Conservation (phyloP, 2,797 vertebrate species). For the Botia kubotai region DNA sequence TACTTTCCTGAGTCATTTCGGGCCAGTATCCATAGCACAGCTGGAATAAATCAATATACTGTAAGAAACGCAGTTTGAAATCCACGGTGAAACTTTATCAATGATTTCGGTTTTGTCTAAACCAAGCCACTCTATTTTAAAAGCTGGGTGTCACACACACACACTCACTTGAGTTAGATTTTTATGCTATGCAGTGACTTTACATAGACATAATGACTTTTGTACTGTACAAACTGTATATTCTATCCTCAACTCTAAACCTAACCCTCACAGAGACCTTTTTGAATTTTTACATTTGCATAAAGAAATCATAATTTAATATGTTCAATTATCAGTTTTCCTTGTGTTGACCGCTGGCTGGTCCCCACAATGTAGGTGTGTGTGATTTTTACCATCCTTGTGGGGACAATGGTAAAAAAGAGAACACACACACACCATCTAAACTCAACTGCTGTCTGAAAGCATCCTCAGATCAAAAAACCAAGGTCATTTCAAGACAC, state of each 20-base stretch:
- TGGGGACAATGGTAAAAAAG: too few species aligned
- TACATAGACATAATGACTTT: too few species aligned
- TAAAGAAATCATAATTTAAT: too few species aligned
- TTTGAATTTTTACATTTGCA: too few species aligned
- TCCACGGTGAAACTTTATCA: neutral
- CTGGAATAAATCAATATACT: conserved; percentile 1
- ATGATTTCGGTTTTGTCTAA: neutral
- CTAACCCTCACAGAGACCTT: too few species aligned
- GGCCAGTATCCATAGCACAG: conserved; percentile 2
- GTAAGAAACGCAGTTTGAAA: neutral
- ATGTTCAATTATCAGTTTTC: too few species aligned
- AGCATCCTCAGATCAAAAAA: neutral
- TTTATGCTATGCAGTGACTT: too few species aligned
- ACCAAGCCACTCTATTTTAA: neutral
- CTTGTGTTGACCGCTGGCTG: too few species aligned
- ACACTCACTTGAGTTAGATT: neutral
- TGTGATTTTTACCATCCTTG: too few species aligned
- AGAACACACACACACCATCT: neutral
- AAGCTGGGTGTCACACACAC: neutral
- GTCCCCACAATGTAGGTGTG: too few species aligned
- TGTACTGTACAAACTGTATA: too few species aligned
- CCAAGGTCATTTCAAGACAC: neutral
- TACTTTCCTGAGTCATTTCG: conserved; percentile 31
- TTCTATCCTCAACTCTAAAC: too few species aligned
- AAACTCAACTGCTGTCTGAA: neutral